phyloP scores from a whole-genome alignment of 1,140 invertebrate species.

The Panulirus ornatus region DNA sequence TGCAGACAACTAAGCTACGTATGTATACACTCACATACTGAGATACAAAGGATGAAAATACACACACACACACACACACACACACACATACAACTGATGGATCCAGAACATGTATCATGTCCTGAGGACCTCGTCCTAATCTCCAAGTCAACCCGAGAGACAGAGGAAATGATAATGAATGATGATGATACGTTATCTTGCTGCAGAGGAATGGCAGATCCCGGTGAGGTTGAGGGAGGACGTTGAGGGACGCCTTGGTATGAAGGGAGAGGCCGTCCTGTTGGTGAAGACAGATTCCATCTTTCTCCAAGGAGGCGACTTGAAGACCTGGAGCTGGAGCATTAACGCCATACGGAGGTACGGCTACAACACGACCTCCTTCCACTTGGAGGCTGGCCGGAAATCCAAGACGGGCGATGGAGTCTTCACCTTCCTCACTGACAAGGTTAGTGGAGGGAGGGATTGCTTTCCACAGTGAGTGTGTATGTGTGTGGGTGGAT shows the following conservation, averaged over 20 bases:
- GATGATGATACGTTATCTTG: background rate
- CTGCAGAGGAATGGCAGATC: conserved; percentile 24
- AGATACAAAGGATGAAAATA: too few relatives aligned
- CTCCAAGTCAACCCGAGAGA: too few relatives aligned
- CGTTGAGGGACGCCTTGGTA: background rate
- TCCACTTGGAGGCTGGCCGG: conserved; percentile 30
- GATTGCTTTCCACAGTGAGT: background rate
- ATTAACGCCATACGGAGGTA: background rate
- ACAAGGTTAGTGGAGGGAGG: background rate
- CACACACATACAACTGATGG: too few relatives aligned
- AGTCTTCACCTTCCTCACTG: background rate
- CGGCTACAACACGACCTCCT: background rate
- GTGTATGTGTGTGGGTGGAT: background rate
- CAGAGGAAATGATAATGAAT: background rate
- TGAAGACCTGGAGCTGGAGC: background rate
- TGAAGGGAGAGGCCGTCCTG: background rate
- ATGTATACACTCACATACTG: too few relatives aligned
- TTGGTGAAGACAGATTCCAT: background rate
- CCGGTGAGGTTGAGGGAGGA: background rate
- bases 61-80: too few relatives aligned
- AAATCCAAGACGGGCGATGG: conserved; percentile 10
- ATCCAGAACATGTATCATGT: too few relatives aligned
- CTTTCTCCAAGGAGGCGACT: background rate
- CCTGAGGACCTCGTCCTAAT: too few relatives aligned
- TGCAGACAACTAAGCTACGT: too few relatives aligned